Evolutionary conservation across 1,140 invertebrate genomes (phyloP), one percentile per base, ranked within the genome.

Genomic region (Lepidurus apus): DNA sequence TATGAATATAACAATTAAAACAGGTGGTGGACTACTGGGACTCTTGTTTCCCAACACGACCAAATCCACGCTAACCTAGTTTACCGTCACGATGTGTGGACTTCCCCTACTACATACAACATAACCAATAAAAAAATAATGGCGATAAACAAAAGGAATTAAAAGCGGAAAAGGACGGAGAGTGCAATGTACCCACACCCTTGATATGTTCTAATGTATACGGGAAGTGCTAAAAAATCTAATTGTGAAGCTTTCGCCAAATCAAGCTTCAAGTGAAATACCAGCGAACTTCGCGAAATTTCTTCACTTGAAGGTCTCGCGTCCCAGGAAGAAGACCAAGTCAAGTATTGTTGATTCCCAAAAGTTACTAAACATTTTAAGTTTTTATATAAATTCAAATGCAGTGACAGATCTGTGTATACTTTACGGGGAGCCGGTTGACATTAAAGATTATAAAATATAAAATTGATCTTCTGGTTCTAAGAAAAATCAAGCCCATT

Each of bases 31-130:
- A 65, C 53, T 65, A 7, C 53, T 65, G 7, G 53, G 53, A 21
- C 53, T 65, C 9, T 65, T 65, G 53, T 65, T 65, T 21, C 53
- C 53, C n/a, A 65, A 65, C 53, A 65, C 53, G 53, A 65, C 53
- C 53, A 65, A 65, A 65, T 13, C 53, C 21, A 65, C 53, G 8
- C 21, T 65, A 65, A 65, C 53, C 53, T 65, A 65, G 53, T 65
- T 65, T 65, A 5, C 6, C 4, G 10, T 17, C 53, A 65, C 53
- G 53, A 17, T 65, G 21, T 65, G 53, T 65, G 53, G 53, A 65
- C 17, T 34, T 34, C 17, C 53, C 21, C 53, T 9, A 65, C 53
- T n/a, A 13, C 53, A 4, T 65, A 21, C 21, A n/a, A 21, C 8
- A 21, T 13, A 65, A n/a, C 6, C 53, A 65, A 17, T 11, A 6